Evolutionary conservation across 1,140 invertebrate genomes (phyloP), one percentile per base, ranked within the genome.

Genomic region (Drosophila bocki): DNA sequence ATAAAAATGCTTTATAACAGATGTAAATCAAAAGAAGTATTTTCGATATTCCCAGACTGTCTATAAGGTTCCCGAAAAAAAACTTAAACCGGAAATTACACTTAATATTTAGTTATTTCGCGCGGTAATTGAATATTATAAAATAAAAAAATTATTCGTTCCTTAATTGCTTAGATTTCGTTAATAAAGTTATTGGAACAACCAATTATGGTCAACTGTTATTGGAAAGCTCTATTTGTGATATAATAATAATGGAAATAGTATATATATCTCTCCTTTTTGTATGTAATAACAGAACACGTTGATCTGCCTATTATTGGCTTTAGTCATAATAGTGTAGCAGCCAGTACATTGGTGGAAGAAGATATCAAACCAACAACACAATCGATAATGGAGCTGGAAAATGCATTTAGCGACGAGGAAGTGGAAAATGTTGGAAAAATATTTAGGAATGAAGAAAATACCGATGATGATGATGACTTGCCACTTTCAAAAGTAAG

Each of bases 381-480:
- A 2, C 64, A 54, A 3, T 59, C 47, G 13, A 59, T 76, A 12
- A 19, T 51, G 32, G 82, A 92, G 13, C 65, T 85, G 77, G 84
- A 94, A 65, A 93, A 96, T 39, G 94, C 95, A 19, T 97, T 97
- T 90, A 97, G 96, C 68, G 97, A 97, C 82, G 96, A 97, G 80
- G 96, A 97, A 80, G 95, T 96, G 48, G 96, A 97, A 35, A 75
- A 62, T 53, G 78, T 94, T 22, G 78, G 93, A 15, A 94, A 93
- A 87, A 93, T 65, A 37, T 93, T 93, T 51, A 93, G 93, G 57
- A 93, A 94, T 48, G 95, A 96, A 70, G 96, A 96, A 63, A 83
- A 92, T 77, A 96, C 96, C 71, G 97, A 97, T 32, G 97, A 98
- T 87, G 97, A 98, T 91, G 97, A 98, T 82, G 97, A 98, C 91